These are phyloP conservation scores for Hemaris fuciformis DNA, from an alignment of 2,888 invertebrate species.

Conservation along the genomic window DNA sequence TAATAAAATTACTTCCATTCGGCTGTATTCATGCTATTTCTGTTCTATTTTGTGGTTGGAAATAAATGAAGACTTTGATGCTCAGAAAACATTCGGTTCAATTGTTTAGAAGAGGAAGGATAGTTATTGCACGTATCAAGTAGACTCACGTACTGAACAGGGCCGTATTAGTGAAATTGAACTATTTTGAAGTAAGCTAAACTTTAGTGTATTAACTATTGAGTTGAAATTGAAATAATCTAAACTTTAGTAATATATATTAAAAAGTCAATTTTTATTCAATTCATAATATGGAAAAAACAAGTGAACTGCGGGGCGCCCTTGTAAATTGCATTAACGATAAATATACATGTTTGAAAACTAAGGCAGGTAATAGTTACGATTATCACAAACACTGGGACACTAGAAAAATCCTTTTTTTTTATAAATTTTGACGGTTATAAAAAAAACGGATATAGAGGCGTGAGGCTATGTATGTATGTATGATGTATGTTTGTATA, in stretches of 20 bases:
- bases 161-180: neutral
- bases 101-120: slow-evolving; percentile 14
- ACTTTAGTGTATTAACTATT: neutral
- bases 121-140: slow-evolving; percentile 14
- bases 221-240: no score
- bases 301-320: no score
- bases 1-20: neutral
- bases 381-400: no score
- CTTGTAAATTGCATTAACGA: no score
- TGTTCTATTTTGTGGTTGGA: neutral
- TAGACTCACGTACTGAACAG: slow-evolving; percentile 1
- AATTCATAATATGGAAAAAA: no score
- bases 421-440: no score
- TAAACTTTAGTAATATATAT: no score
- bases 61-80: slow-evolving; percentile 9
- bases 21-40: neutral
- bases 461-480: neutral
- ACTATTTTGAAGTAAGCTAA: neutral
- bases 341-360: no score
- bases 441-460: no score
- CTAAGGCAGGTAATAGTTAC: no score
- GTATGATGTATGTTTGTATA: neutral
- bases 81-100: slow-evolving; percentile 10
- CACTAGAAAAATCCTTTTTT: no score
- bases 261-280: no score